Conservation (phyloP, 2,113 vertebrate genomes). For the Gasterosteus nipponicus region DNA sequence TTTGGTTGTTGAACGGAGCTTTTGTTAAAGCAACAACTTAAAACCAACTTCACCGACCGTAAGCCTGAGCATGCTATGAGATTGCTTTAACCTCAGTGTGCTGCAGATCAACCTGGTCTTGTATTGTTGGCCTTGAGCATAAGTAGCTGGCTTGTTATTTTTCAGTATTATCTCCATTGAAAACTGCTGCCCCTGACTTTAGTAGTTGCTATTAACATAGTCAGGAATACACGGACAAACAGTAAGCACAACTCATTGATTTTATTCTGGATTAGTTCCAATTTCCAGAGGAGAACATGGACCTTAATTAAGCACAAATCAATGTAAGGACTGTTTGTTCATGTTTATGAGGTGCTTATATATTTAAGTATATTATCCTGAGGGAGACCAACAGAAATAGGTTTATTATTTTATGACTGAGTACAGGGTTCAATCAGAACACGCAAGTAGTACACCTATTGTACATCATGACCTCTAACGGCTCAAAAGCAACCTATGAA, state of each 20-base stretch:
- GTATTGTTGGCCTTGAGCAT: not conserved
- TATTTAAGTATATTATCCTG: not conserved
- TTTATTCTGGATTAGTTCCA: not conserved
- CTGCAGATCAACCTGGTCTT: not conserved
- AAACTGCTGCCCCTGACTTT: not conserved
- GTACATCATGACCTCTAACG: constrained; percentile 1
- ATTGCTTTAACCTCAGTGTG: too few species aligned
- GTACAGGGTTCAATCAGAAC: not conserved
- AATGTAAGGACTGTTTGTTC: not conserved
- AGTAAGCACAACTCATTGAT: not conserved
- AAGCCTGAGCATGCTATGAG: too few species aligned
- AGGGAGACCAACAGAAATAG: not conserved
- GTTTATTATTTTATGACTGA: not conserved
- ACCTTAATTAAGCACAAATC: not conserved
- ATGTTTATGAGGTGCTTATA: not conserved
- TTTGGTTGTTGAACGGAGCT: not conserved
- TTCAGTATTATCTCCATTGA: not conserved
- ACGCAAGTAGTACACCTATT: not conserved
- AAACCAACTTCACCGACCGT: too few species aligned
- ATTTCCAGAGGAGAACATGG: not conserved
- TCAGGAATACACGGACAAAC: not conserved
- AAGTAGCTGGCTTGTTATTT: not conserved
- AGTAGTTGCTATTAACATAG: not conserved
- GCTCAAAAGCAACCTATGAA: constrained; percentile 1
- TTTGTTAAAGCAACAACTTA: not conserved